Base-by-base conservation (phyloP, 2,888 invertebrate species). In the Drosophila ustulata region DNA sequence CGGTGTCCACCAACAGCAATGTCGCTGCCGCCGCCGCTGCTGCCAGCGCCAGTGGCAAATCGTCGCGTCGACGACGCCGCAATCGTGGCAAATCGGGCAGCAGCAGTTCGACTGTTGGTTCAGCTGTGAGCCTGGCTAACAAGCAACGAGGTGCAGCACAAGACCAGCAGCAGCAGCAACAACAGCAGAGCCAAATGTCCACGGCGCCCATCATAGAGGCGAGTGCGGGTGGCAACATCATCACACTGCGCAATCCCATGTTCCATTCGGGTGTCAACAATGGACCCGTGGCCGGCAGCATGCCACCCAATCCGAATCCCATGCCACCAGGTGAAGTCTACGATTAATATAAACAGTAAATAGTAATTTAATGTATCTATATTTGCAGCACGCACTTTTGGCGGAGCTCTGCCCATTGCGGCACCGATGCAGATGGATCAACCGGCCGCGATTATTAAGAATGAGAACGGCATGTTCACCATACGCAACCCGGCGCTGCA, bases 401-500 rank as follows among this genome's bases (percentile, higher is more conserved):
- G 88, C 28, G 71, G 69, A 6, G 74, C 71, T 11, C 49, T 88
- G 34, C 86, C 91, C 9, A 56, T 89, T 7, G 57, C 57, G 2
- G 83, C 90, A n/a, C 70, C 90, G 25, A 75, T 91, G 59, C 81
- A 90, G 26, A 92, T 92, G 82, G 92, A 93, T 70, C 94, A 94
- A 62, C 95, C 95, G 55, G 95, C 95, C 3, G 94, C 95, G 3
- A 95, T 95, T 71, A 95, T 95, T 80, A 95, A 95, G 80, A 95
- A 94, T 75, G 95, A 95, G 70, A 95, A 95, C 84, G 96, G 96
- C 8, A 97, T 97, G 96, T 97, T 96, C 67, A 97, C 97, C 0
- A 97, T 97, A 53, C 93, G 97, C 9, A 96, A 96, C 91, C 96
- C 96, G 0, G 92, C 92, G 8, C 63, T 93, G 53, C 93, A 93